Percentiles rank a stretch among this genome's conserved stretches.
These are phyloP conservation scores for Zygogramma bicolorata DNA, from an alignment of 2,888 invertebrate genomes.

Conservation along the genomic window DNA sequence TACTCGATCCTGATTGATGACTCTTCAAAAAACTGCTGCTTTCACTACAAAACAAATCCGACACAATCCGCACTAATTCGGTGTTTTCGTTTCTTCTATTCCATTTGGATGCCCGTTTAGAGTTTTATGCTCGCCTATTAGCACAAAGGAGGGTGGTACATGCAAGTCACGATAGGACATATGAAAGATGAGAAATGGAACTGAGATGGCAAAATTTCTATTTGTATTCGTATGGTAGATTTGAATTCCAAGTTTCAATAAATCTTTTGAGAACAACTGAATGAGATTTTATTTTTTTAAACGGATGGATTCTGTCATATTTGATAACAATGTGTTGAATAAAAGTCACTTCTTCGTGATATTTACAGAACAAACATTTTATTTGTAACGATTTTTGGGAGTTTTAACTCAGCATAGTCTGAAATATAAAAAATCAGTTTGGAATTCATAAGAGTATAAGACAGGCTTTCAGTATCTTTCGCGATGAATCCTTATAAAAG, in stretches of 20 bases:
- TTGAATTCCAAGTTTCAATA: background rate
- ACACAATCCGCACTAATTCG: slow-evolving; percentile 2
- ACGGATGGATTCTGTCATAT: too few species aligned
- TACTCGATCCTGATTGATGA: background rate
- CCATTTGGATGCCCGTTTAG: background rate
- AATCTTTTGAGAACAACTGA: background rate
- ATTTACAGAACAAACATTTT: too few species aligned
- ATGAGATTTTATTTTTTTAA: too few species aligned
- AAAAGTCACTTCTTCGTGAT: too few species aligned
- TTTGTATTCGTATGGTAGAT: background rate
- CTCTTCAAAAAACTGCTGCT: slow-evolving; percentile 1
- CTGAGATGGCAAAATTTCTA: background rate
- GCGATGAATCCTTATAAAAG: too few species aligned
- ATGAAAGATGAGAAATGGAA: background rate
- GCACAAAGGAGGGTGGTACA: background rate
- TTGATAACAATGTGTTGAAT: too few species aligned
- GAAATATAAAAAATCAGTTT: too few species aligned
- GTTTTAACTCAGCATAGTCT: too few species aligned
- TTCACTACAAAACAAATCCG: slow-evolving; percentile 3
- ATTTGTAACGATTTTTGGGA: too few species aligned
- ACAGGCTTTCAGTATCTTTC: too few species aligned
- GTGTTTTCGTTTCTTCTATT: background rate
- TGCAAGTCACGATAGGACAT: background rate
- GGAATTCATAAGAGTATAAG: too few species aligned
- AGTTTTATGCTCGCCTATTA: slow-evolving; percentile 2